Evolutionary conservation across 2,888 invertebrate genomes (phyloP).

Genomic region (Drosophila kambysellisi): DNA sequence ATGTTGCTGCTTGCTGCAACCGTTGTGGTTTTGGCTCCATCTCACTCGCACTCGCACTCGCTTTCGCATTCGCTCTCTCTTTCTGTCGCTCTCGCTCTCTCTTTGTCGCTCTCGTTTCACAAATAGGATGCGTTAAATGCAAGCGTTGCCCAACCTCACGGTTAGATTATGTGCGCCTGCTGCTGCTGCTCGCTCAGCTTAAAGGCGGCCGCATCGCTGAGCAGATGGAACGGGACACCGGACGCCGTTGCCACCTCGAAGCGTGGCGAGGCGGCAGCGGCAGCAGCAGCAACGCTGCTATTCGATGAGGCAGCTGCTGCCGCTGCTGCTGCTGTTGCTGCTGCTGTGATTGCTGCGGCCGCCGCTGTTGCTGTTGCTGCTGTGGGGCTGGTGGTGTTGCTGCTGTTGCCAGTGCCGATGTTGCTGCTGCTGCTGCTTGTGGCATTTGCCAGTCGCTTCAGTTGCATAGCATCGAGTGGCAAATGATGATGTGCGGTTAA

Average conservation of each 20-base stretch:
- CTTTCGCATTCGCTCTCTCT: too few species aligned
- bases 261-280: constrained; percentile 21
- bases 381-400: neutral
- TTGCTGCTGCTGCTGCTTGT: neutral
- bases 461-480: constrained; percentile 44
- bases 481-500: constrained; percentile 20
- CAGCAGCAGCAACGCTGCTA: constrained; percentile 10
- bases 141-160: constrained; percentile 31
- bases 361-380: neutral
- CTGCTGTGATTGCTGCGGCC: neutral
- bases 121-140: constrained; percentile 22
- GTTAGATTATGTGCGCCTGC: constrained; percentile 76
- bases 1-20: neutral
- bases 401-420: neutral
- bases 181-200: constrained; percentile 70
- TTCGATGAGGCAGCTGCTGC: constrained; percentile 1
- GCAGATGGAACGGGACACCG: constrained; percentile 68
- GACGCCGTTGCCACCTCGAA: constrained; percentile 64
- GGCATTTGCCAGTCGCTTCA: constrained; percentile 48
- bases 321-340: constrained; percentile 11
- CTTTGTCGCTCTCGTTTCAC: neutral
- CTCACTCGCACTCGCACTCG: constrained; percentile 10
- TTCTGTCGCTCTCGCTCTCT: neutral
- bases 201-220: constrained; percentile 74
- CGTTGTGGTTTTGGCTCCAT: neutral